Base-by-base conservation (phyloP, 2,113 vertebrate species). In the Scomber colias region DNA sequence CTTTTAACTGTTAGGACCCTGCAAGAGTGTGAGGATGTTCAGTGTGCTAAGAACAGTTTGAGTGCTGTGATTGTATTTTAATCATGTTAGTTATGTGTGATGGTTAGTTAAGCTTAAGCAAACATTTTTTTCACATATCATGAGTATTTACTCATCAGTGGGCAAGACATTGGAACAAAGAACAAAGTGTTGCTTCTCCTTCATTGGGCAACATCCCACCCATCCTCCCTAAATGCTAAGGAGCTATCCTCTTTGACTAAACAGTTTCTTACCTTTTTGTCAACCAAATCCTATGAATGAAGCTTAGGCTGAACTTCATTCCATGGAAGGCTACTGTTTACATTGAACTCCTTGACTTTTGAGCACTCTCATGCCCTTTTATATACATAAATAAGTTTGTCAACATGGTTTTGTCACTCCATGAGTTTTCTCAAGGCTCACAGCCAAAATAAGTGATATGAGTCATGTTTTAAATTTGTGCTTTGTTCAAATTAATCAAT, bases 121-220 rank as follows among this genome's bases (percentile, higher is more conserved):
- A 31, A 27, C 53, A 0, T 40, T 68, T 35, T 21, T 21, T 27
- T 65, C 9, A 11, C 45, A 4, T 49, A 31, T 60, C 19, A 50
- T 48, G 46, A 81, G 66, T 11, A 17, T 65, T 27, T 74, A 68
- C 57, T 79, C 81, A 73, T 74, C 24, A 11, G 56, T 59, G 50
- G 48, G 61, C 55, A 53, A 60, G 53, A 53, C 27, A 5, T 16
- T n/a, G 16, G 60, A 50, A 45, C 59, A 77, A 16, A 63, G 53
- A 70, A 48, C 69, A 5, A 21, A 50, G 21, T 21, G 11, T 24
- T 48, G 7, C n/a, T 54, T 56, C n/a, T 3, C 12, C 3, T 48
- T 74, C 11, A 17, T 0, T 46, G 21, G 1, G 24, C 15, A 24
- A 11, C 59, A 55, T 27, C 5, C 27, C 6, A 0, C 5, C 27